Evolutionary conservation across 2,797 vertebrate species (phyloP).

Genomic region (Eidolon dupreanum): DNA sequence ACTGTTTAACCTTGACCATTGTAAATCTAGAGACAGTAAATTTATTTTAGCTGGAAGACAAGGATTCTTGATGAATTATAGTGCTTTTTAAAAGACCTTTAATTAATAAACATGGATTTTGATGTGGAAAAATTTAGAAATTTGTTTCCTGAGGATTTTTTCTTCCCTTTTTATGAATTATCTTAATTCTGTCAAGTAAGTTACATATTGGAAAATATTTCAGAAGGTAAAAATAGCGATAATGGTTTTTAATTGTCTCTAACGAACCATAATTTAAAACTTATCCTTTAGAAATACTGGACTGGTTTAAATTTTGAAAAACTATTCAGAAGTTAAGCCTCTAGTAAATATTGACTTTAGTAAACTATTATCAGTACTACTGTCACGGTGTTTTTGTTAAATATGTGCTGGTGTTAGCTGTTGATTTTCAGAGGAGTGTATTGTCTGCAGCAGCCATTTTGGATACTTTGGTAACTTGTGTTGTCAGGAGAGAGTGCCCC

Average conservation of each 20-base stretch:
- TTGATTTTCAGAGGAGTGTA: constrained; percentile 15
- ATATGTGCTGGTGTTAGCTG: constrained; percentile 7
- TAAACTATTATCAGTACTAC: not conserved
- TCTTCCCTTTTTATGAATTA: not conserved
- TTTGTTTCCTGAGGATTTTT: not conserved
- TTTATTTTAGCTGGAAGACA: constrained; percentile 24
- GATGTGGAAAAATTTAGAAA: not conserved
- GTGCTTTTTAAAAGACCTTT: not conserved
- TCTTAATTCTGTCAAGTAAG: constrained; percentile 18
- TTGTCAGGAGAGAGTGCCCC: constrained; percentile 46
- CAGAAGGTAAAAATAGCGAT: not conserved
- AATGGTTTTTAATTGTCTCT: not conserved
- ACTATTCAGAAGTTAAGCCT: not conserved
- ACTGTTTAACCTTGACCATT: not conserved
- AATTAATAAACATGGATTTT: not conserved
- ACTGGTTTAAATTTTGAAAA: constrained; percentile 39
- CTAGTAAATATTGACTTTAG: constrained; percentile 19
- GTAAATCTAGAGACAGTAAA: constrained; percentile 21
- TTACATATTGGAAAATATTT: constrained; percentile 46
- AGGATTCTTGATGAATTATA: not conserved
- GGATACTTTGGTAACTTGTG: not conserved
- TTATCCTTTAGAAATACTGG: constrained; percentile 22
- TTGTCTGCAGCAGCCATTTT: not conserved
- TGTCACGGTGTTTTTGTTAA: not conserved
- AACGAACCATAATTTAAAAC: not conserved